Evolutionary conservation across 2,113 vertebrate genomes (phyloP).

Genomic region (Neolamprologus tretocephalus): DNA sequence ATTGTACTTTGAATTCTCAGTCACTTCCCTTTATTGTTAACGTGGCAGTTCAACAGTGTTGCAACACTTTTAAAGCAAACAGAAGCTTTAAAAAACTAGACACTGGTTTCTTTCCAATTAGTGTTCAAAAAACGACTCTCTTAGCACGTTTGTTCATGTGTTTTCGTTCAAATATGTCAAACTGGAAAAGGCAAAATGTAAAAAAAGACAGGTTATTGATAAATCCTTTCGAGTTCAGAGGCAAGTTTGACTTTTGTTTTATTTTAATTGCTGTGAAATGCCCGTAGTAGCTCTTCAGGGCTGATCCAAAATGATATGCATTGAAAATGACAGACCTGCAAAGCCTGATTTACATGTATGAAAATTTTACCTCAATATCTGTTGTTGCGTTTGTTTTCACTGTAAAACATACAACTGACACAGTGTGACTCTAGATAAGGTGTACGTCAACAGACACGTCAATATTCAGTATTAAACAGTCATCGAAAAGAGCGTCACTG

Average conservation of each 20-base stretch:
- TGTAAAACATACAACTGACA: not conserved
- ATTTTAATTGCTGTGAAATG: not conserved
- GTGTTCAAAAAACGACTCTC: not conserved
- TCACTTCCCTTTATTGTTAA: slow-evolving; percentile 4
- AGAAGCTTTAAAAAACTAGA: not conserved
- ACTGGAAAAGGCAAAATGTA: not conserved
- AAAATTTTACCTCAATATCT: not conserved
- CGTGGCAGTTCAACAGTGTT: not conserved
- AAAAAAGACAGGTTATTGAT: not conserved
- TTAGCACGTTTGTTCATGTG: not conserved
- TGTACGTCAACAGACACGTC: not conserved
- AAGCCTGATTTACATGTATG: not conserved
- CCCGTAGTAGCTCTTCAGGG: not conserved
- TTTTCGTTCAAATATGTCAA: not conserved
- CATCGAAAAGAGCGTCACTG: not conserved
- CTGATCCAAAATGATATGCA: not conserved
- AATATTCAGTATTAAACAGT: not conserved
- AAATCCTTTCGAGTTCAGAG: not conserved
- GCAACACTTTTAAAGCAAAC: not conserved
- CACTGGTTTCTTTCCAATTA: not conserved
- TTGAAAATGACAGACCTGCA: not conserved
- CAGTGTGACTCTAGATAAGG: not conserved
- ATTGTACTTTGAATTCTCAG: not conserved
- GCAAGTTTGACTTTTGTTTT: not conserved
- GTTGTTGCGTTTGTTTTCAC: not conserved